Evolutionary conservation across 2,888 invertebrate genomes (phyloP), one percentile per base, ranked within the genome.

Genomic region (Scaptomyza parva): DNA sequence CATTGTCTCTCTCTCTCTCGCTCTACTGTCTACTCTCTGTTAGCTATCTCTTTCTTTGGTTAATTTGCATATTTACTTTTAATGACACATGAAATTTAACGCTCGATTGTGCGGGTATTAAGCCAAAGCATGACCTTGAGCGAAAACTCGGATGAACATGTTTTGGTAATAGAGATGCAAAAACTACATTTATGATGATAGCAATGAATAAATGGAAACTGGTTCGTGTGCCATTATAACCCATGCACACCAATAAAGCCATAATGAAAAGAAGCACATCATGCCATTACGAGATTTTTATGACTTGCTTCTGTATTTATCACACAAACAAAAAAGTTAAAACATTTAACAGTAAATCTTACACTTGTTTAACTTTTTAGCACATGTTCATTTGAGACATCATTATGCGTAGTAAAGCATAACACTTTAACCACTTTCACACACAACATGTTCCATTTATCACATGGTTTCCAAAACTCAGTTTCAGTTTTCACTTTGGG

Each of bases 11-110:
- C 24, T 41, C 26, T 62, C 17, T 43, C 11, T 47, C 20, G n/a
- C n/a, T n/a, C n/a, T n/a, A n/a, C n/a, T n/a, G n/a, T n/a, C n/a
- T n/a, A n/a, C n/a, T n/a, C n/a, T n/a, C n/a, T n/a, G n/a, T n/a
- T 44, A 7, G 33, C n/a, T 24, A 18, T 26, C 6, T 51, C 26
- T 4, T 24, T 40, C 26, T 24, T 47, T 35, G 17, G 30, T 20
- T 47, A 64, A 67, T 76, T 55, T 68, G 60, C 79, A 64, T 72
- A 45, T 69, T 66, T 62, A 43, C 57, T 43, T 65, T 85, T 82
- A 82, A 85, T 85, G 79, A 40, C 61, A 65, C 67, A 59, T 76
- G 70, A 80, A 80, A 82, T 66, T 78, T 82, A 63, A 85, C 70
- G 72, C 55, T 40, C 28, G 40, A 24, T 30, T 51, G 40, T 59